Evolutionary conservation across 2,888 invertebrate species (phyloP).

Genomic region (Venusia cambrica): DNA sequence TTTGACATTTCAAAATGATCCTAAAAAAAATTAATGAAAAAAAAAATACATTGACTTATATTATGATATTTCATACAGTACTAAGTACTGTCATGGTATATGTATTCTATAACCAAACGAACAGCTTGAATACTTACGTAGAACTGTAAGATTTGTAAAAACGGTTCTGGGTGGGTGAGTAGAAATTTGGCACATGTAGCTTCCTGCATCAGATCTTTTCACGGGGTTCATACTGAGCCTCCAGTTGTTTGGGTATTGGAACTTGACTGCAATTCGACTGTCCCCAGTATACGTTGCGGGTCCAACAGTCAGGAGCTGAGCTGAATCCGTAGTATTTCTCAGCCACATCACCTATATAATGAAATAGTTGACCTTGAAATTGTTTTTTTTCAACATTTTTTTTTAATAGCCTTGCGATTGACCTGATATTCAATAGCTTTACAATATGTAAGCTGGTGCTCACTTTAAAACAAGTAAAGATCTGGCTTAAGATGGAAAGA

Average conservation of each 20-base stretch:
- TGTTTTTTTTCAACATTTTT: too few species aligned
- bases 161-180: slow-evolving; percentile 90
- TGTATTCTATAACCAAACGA: too few species aligned
- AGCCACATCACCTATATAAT: slow-evolving; percentile 85
- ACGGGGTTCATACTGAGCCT: slow-evolving; percentile 86
- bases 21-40: too few species aligned
- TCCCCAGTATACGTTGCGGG: slow-evolving; percentile 84
- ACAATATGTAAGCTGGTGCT: too few species aligned
- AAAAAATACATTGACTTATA: too few species aligned
- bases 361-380: not conserved
- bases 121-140: slow-evolving; percentile 81
- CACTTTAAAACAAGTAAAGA: too few species aligned
- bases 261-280: slow-evolving; percentile 83
- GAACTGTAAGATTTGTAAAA: slow-evolving; percentile 86
- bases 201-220: slow-evolving; percentile 85
- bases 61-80: too few species aligned
- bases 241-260: slow-evolving; percentile 87
- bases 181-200: slow-evolving; percentile 91
- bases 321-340: slow-evolving; percentile 82
- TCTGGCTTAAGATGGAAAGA: too few species aligned
- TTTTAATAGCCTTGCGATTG: too few species aligned
- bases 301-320: slow-evolving; percentile 84
- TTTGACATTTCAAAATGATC: too few species aligned
- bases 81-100: too few species aligned
- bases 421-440: too few species aligned